Base-by-base conservation (phyloP, 2,797 vertebrate species). In the Urosaurus nigricauda region DNA sequence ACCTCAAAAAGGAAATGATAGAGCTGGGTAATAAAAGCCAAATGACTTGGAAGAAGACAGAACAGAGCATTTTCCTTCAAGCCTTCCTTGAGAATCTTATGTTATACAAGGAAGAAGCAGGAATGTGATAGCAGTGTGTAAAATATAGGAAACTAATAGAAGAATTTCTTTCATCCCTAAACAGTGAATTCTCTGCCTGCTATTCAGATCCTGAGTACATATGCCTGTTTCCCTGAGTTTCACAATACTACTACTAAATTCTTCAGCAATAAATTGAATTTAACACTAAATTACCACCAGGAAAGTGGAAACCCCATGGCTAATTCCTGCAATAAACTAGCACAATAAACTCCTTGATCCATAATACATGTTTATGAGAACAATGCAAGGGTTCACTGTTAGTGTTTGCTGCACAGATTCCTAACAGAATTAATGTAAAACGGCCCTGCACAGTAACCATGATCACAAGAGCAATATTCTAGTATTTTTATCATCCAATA, bases 1-100 rank as follows among this genome's bases (percentile, higher is more conserved):
- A 37, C 2, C 9, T 74, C 71, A 75, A 35, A 85, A 85, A 60
- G 56, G 35, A 84, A 73, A 35, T 58, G n/a, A 85, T 53, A 85
- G 32, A 75, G 8, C 5, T 58, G 71, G 13, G 29, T 9, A 24
- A 68, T n/a, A 53, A 53, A 60, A 78, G 40, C 1, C 37, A 60
- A 24, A 21, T 60, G 17, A 81, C 19, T 5, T 60, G 56, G 17
- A 35, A 17, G n/a, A 24, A 80, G 11, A 11, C 5, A 56, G n/a
- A 35, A 60, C 24, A 37, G 3, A 17, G 11, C n/a, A 56, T 58
- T 80, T 58, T 16, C 29, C 29, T 79, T 58, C 32, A 80, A 5
- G 19, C 32, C 7, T 32, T 58, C 26, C 26, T 68, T 68, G 63
- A 68, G 16, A 21, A 32, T n/a, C 32, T 58, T 26, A n/a, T 80